Evolutionary conservation across 2,888 invertebrate genomes (phyloP).

Genomic region (Tenthredo notha): DNA sequence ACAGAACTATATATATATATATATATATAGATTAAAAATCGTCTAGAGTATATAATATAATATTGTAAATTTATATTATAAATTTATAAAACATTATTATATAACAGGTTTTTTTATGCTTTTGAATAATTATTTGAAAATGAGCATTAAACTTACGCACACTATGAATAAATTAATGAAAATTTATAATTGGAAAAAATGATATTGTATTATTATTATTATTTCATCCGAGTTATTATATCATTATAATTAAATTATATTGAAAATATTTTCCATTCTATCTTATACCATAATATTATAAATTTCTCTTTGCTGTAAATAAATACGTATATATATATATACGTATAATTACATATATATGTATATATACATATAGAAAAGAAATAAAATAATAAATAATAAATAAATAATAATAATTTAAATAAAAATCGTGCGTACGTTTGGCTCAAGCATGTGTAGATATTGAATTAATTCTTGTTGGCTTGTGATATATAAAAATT

Average conservation of each 20-base stretch:
- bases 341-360: slow-evolving; percentile 44
- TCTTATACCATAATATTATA: not conserved
- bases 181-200: slow-evolving; percentile 13
- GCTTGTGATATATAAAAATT: slow-evolving; percentile 61
- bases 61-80: slow-evolving; percentile 45
- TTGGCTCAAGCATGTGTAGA: slow-evolving; percentile 66
- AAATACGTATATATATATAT: slow-evolving; percentile 51
- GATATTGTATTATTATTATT: not conserved
- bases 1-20: slow-evolving; percentile 15
- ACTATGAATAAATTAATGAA: not conserved
- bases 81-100: slow-evolving; percentile 41
- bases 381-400: not conserved
- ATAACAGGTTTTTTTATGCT: slow-evolving; percentile 38
- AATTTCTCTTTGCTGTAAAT: slow-evolving; percentile 45
- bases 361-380: not conserved
- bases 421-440: slow-evolving; percentile 54
- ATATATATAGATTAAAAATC: slow-evolving; percentile 19
- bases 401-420: slow-evolving; percentile 4
- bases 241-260: not conserved
- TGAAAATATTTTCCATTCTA: slow-evolving; percentile 16
- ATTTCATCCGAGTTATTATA: not conserved
- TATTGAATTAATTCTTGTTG: slow-evolving; percentile 63
- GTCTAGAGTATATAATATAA: slow-evolving; percentile 26
- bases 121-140: slow-evolving; percentile 24
- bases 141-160: slow-evolving; percentile 49